Evolutionary conservation across 2,888 invertebrate species (phyloP).

Genomic region (Ypsolopha sequella): DNA sequence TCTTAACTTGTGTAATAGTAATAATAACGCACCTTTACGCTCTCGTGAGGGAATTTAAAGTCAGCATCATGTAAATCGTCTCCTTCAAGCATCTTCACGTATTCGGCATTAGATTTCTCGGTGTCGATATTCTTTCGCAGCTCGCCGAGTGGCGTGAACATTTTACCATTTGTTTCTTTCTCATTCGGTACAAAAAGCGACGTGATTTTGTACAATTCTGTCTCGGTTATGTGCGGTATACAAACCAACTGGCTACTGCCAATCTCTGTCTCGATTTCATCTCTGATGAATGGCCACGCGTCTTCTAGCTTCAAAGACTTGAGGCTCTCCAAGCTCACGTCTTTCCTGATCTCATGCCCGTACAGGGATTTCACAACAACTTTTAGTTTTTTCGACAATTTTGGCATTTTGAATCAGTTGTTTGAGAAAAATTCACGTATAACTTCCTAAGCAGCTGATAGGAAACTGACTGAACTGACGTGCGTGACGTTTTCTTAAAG

Average conservation of each 20-base stretch:
- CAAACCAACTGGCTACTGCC: conserved; percentile 62
- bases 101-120: conserved; percentile 45
- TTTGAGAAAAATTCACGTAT: conserved; percentile 7
- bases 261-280: conserved; percentile 65
- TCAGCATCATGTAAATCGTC: conserved; percentile 42
- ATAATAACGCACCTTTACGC: conserved; percentile 38
- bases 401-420: conserved; percentile 39
- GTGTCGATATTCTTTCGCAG: conserved; percentile 49
- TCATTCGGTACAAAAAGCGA: conserved; percentile 63
- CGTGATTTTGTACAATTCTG: conserved; percentile 56
- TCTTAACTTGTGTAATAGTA: not conserved
- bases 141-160: conserved; percentile 58
- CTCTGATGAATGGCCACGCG: conserved; percentile 66
- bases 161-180: conserved; percentile 56
- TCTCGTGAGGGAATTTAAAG: conserved; percentile 64
- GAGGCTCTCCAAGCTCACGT: conserved; percentile 55
- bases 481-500: too few species aligned
- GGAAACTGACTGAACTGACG: not conserved
- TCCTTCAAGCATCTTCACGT: conserved; percentile 47
- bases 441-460: not conserved
- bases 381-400: conserved; percentile 66
- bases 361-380: conserved; percentile 60
- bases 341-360: conserved; percentile 63
- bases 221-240: conserved; percentile 65
- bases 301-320: conserved; percentile 61